Evolutionary conservation across 1,140 invertebrate species (phyloP), one percentile per base, ranked within the genome.

Genomic region (Scaptodrosophila lebanonensis): DNA sequence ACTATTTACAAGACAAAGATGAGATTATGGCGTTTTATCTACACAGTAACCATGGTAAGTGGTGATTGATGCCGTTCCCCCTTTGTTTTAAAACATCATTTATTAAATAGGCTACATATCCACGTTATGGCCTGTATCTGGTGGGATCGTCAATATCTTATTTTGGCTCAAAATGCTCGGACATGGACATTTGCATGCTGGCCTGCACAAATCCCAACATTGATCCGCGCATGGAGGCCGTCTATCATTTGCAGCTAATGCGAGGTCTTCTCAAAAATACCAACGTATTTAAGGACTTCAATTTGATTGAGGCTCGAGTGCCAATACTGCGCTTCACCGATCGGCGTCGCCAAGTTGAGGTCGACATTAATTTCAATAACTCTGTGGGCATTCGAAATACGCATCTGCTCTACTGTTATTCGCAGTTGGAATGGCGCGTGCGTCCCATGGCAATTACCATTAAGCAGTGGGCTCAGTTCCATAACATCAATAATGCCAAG

Each of bases 291-390:
- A 89, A 90, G 65, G 87, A 92, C 45, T 89, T 93, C 11, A 91
- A 95, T 77, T 85, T 98, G 49, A 98, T 99, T 64, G 91, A 93
- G 83, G 97, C 97, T 15, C 98, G 97, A 88, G 97, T 99, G 49
- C 97, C 97, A 3, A 97, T 98, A 59, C 88, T 98, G 29, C 97
- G 96, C 85, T 97, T 98, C 84, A 90, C 89, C 39, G 95, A 97
- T 87, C 87, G 88, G 3, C 88, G 88, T 8, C 89, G 91, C 69
- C 91, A 92, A 29, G 90, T 99, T 20, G 95, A 98, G 85, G 94
- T 99, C 22, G 98, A 99, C 89, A 89, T 99, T 6, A 99, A 99
- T 89, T 97, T 96, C 82, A 99, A 99, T 87, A 99, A 98, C 86
- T 90, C 93, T 17, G 97, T 99, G 13, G 97, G 97, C 16, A 97